These are phyloP conservation scores for Yoshiicerus persimilis DNA, from an alignment of 1,140 invertebrate genomes.

Conservation along the genomic window DNA sequence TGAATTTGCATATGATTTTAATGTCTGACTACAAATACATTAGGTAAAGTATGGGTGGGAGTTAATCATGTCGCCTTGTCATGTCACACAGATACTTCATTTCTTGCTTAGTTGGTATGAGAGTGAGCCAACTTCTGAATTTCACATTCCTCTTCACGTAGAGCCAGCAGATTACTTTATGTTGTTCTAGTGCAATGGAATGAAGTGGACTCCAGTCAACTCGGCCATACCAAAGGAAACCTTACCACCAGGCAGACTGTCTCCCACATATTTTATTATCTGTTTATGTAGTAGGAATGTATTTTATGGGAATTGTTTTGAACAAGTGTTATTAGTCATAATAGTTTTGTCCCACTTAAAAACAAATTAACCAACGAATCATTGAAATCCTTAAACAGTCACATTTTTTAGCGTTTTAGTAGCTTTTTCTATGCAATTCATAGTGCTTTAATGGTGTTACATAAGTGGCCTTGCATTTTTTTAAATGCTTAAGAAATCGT, in stretches of 20 bases:
- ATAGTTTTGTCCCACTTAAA: not conserved
- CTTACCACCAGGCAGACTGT: not conserved
- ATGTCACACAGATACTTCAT: not conserved
- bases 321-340: not conserved
- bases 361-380: not conserved
- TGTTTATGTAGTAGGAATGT: conserved; percentile 3
- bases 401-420: not conserved
- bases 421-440: too few species aligned
- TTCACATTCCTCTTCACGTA: not conserved
- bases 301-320: conserved; percentile 9
- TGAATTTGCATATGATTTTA: conserved; percentile 3
- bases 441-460: too few species aligned
- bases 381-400: not conserved
- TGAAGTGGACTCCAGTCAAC: not conserved
- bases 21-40: conserved; percentile 5
- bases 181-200: not conserved
- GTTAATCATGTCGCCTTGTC: conserved; percentile 21
- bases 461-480: too few species aligned
- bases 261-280: not conserved
- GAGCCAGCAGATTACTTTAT: not conserved
- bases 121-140: conserved; percentile 1
- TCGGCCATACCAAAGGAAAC: not conserved
- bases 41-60: conserved; percentile 16
- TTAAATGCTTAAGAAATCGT: too few species aligned
- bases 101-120: not conserved